Conservation (phyloP, 2,888 invertebrate genomes). For the Leucoptera coffeella region DNA sequence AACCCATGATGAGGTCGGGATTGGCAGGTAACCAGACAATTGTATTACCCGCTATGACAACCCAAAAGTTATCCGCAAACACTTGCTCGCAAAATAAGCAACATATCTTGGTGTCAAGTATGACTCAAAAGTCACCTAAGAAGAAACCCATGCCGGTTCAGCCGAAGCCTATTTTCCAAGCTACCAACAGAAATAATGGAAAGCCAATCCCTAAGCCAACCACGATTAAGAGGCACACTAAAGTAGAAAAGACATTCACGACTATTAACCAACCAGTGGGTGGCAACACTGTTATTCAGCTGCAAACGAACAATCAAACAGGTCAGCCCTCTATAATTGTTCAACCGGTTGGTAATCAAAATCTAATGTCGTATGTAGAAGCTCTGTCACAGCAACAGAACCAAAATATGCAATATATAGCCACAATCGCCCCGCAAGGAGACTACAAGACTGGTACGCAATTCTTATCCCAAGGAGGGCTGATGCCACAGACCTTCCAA, state of each 20-base stretch:
- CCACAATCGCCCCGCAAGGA: constrained; percentile 60
- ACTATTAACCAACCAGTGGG: constrained; percentile 39
- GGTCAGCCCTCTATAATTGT: constrained; percentile 62
- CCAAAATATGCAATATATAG: constrained; percentile 71
- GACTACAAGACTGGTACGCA: constrained; percentile 52
- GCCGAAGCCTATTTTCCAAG: constrained; percentile 44
- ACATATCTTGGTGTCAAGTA: constrained; percentile 33
- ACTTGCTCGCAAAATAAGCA: constrained; percentile 25
- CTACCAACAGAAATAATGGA: constrained; percentile 32
- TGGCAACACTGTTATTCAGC: constrained; percentile 49
- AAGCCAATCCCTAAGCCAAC: constrained; percentile 40
- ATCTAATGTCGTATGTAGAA: constrained; percentile 62
- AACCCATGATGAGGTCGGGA: constrained; percentile 44
- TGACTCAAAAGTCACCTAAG: constrained; percentile 40
- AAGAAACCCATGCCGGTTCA: constrained; percentile 39
- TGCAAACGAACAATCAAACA: constrained; percentile 49
- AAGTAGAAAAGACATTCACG: constrained; percentile 41
- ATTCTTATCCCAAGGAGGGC: constrained; percentile 46
- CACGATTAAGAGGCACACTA: constrained; percentile 39
- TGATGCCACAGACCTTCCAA: constrained; percentile 55
- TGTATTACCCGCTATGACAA: constrained; percentile 36
- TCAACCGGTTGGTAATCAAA: constrained; percentile 58
- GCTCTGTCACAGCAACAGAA: constrained; percentile 63
- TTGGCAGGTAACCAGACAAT: constrained; percentile 43
- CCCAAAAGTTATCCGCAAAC: constrained; percentile 40